Base-by-base conservation (phyloP, 2,797 vertebrate species). In the Masticophis lateralis region DNA sequence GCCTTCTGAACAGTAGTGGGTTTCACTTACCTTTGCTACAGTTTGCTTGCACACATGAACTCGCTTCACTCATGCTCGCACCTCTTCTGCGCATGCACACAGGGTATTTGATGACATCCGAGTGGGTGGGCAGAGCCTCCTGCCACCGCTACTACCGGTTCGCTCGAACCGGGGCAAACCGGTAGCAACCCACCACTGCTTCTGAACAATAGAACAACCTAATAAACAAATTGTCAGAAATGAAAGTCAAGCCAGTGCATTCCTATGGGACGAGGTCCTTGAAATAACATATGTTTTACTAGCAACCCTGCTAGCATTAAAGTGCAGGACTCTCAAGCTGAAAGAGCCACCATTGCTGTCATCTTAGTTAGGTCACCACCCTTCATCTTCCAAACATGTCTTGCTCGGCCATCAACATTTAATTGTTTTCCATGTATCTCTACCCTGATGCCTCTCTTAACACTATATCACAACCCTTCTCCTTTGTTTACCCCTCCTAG, bases 11-110 rank as follows among this genome's bases (percentile, higher is more conserved):
- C 47, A 7, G 47, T 51, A 6, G 47, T 51, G 47, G 5, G 47
- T 51, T 51, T 51, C 47, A 51, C 47, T 51, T 51, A 51, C 47
- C 47, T 7, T 51, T 51, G 47, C 47, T 51, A 51, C 47, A 6
- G 47, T 51, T 51, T 6, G 6, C 47, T 51, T 51, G 47, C 7
- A 1, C 47, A 51, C 47, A 51, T 51, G 47, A 6, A 51, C 47
- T 51, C 47, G 0, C 5, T 51, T 51, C 1, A 6, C 7, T 51
- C 6, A 51, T 6, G 1, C 47, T 1, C 6, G 6, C 47, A 51
- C 47, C 1, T 7, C 7, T 51, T 51, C 47, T 51, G 47, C 6
- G 47, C 47, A 51, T 51, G 47, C 47, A 6, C 47, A 51, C 6
- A 51, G 47, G 47, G 47, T 51, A 51, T 7, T 51, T 51, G 5